These are phyloP conservation scores for Chloromyia formosa DNA, from an alignment of 2,888 invertebrate species.

Conservation along the genomic window DNA sequence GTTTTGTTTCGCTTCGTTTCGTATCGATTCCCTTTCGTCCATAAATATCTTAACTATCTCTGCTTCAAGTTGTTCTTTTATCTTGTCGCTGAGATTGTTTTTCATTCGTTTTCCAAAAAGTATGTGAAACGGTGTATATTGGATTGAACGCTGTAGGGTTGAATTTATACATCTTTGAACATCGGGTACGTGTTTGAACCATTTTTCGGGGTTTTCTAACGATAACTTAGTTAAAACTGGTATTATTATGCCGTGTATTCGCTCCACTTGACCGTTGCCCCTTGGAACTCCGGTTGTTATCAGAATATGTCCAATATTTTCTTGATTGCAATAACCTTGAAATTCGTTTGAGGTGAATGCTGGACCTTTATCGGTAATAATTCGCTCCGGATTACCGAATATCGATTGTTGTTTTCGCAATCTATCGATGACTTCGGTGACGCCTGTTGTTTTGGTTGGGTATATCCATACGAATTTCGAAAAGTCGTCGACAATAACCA, in stretches of 20 bases:
- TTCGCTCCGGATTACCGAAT: neutral
- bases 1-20: neutral
- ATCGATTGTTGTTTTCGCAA: conserved; percentile 4
- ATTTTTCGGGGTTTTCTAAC: conserved; percentile 45
- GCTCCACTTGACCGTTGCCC: conserved; percentile 31
- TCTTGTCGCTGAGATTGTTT: neutral
- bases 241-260: conserved; percentile 45
- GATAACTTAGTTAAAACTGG: conserved; percentile 26
- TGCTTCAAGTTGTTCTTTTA: neutral
- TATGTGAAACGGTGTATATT: conserved; percentile 49
- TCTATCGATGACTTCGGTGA: conserved; percentile 4
- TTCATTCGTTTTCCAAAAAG: conserved; percentile 47
- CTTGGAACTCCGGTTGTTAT: conserved; percentile 16
- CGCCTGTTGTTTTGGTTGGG: conserved; percentile 51
- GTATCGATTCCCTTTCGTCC: neutral
- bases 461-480: conserved; percentile 49
- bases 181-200: conserved; percentile 43
- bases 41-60: neutral
- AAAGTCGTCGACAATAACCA: conserved; percentile 53
- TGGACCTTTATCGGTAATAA: conserved; percentile 1
- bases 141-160: conserved; percentile 44
- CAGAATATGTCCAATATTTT: conserved; percentile 8
- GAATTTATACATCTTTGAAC: conserved; percentile 46
- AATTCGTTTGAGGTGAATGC: conserved; percentile 23
- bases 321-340: conserved; percentile 9